These are phyloP conservation scores for Andrena flavipes DNA, from an alignment of 2,888 invertebrate species.

Conservation along the genomic window DNA sequence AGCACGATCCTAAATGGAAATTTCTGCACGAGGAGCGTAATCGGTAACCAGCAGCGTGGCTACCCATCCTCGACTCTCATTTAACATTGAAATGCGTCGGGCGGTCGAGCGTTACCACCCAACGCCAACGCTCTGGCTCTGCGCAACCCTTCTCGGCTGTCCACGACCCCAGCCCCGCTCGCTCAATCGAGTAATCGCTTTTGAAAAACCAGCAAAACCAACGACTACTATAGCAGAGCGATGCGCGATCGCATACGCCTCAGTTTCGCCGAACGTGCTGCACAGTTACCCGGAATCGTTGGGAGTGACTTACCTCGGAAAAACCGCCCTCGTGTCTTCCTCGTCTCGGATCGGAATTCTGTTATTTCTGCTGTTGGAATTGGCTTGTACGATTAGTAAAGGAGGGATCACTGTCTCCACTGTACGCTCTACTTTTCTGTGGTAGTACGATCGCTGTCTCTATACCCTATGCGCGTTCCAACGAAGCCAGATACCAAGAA, in stretches of 20 bases:
- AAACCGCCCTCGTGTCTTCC: slow-evolving; percentile 6
- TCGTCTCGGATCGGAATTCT: slow-evolving; percentile 15
- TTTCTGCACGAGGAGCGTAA: slow-evolving; percentile 54
- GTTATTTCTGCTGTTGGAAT: slow-evolving; percentile 40
- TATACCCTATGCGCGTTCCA: not conserved
- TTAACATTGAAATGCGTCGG: slow-evolving; percentile 69
- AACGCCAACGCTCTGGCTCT: not conserved
- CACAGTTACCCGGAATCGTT: too few species aligned
- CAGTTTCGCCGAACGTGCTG: not conserved
- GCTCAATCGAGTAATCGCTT: slow-evolving; percentile 4
- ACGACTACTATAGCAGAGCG: too few species aligned
- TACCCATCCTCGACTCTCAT: slow-evolving; percentile 58
- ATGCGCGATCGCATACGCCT: too few species aligned
- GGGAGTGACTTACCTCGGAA: slow-evolving; percentile 8
- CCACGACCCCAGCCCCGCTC: not conserved
- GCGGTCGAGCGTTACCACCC: slow-evolving; percentile 34
- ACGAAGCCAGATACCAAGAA: not conserved
- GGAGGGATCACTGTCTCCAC: slow-evolving; percentile 33
- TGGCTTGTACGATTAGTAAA: slow-evolving; percentile 46
- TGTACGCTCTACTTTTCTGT: not conserved
- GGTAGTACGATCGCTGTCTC: not conserved
- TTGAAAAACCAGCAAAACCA: slow-evolving; percentile 6
- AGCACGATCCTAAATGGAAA: slow-evolving; percentile 52
- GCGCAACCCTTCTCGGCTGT: slow-evolving; percentile 12
- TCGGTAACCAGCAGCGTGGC: slow-evolving; percentile 52